Percentiles rank a stretch among this genome's conserved stretches.
These are phyloP conservation scores for Microhierax caerulescens DNA, from an alignment of 2,797 vertebrate species.

Conservation along the genomic window DNA sequence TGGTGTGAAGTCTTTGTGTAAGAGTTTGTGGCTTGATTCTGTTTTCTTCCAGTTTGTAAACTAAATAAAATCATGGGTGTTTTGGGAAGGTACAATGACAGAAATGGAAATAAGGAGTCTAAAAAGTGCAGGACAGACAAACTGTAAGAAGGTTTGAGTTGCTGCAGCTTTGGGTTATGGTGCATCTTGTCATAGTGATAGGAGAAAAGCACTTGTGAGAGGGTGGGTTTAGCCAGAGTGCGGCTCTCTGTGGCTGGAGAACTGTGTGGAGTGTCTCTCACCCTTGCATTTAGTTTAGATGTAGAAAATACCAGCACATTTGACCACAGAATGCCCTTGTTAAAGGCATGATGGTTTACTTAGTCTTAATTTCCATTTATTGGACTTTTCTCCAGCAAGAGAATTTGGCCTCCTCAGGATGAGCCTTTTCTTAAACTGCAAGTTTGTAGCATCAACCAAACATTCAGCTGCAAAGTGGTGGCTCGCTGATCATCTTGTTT, in stretches of 20 bases:
- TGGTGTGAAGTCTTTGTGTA: not conserved
- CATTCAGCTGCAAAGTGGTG: not conserved
- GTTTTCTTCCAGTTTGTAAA: not conserved
- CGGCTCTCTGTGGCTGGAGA: not conserved
- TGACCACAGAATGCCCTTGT: not conserved
- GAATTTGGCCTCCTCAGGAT: not conserved
- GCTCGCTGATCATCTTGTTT: not conserved
- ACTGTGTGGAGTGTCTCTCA: not conserved
- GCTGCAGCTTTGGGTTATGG: not conserved
- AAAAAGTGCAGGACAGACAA: not conserved
- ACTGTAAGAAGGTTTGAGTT: not conserved
- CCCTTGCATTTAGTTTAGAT: not conserved
- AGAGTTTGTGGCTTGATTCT: not conserved
- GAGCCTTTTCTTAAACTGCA: not conserved
- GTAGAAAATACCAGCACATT: not conserved
- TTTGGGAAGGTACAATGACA: not conserved
- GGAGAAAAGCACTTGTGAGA: not conserved
- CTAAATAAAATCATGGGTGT: not conserved
- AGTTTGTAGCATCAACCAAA: not conserved
- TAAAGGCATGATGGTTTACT: not conserved
- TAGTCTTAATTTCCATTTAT: not conserved
- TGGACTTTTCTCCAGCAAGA: not conserved
- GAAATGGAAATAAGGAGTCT: not conserved
- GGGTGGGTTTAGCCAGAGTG: not conserved
- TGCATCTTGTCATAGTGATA: not conserved